A percentile compares a stretch with the other conserved stretches of the same genome.
Conservation (phyloP, 2,113 vertebrate species). For the Lophura nycthemera region DNA sequence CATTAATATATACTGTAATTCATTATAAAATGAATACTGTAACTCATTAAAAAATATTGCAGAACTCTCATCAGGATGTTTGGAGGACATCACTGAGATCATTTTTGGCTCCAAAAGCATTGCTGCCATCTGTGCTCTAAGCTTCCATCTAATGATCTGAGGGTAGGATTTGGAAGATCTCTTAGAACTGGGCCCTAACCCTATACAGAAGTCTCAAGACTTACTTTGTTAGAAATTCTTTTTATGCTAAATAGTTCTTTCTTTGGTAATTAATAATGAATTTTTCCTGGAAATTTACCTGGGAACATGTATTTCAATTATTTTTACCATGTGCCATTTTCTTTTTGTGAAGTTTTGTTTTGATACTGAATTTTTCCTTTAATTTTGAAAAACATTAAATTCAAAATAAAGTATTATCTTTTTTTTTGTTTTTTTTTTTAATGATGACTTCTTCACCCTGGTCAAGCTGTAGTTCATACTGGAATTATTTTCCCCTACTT, state of each 20-base stretch:
- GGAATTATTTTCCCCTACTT: background rate
- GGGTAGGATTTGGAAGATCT: background rate
- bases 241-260: background rate
- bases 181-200: background rate
- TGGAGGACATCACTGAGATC: background rate
- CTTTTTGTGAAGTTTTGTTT: background rate
- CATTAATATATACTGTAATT: background rate
- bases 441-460: background rate
- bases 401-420: background rate
- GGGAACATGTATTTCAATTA: background rate
- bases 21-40: background rate
- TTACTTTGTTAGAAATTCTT: background rate
- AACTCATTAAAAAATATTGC: background rate
- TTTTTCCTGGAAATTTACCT: background rate
- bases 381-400: background rate
- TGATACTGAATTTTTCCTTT: background rate
- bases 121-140: background rate
- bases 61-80: background rate
- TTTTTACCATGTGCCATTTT: background rate
- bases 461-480: background rate
- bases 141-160: background rate
- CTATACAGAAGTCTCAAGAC: background rate
- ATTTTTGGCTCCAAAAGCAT: background rate
- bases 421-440: background rate
- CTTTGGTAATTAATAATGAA: background rate